Evolutionary conservation across 2,888 invertebrate genomes (phyloP).

Genomic region (Lymantria monacha): DNA sequence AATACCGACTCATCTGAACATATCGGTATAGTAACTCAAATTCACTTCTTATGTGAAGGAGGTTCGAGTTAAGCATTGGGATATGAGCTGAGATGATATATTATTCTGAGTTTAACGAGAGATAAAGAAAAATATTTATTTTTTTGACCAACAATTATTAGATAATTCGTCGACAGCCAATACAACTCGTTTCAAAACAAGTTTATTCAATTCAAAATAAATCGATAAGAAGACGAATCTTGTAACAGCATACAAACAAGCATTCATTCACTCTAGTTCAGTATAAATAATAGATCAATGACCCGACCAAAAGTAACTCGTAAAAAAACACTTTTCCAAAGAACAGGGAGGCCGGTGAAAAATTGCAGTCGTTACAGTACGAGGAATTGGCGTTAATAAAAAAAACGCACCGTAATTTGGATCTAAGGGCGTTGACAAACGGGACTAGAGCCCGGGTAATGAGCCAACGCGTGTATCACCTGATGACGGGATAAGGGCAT

Average conservation of each 20-base stretch:
- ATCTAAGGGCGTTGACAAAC: constrained; percentile 69
- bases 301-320: constrained; percentile 30
- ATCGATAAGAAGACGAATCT: neutral
- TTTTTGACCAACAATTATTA: too few relatives aligned
- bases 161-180: too few relatives aligned
- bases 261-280: constrained; percentile 11
- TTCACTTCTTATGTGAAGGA: too few relatives aligned
- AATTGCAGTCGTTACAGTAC: constrained; percentile 67
- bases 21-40: too few relatives aligned
- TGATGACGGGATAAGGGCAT: constrained; percentile 54
- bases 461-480: constrained; percentile 64
- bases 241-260: constrained; percentile 14
- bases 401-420: constrained; percentile 55
- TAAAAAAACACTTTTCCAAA: constrained; percentile 40
- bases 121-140: too few relatives aligned
- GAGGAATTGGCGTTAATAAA: constrained; percentile 77
- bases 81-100: too few relatives aligned
- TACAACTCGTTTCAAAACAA: neutral
- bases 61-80: too few relatives aligned
- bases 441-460: constrained; percentile 63
- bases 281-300: constrained; percentile 40
- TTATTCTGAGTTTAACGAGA: too few relatives aligned
- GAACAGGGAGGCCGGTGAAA: constrained; percentile 43
- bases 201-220: neutral
- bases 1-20: too few relatives aligned